Base-by-base conservation (phyloP, 2,113 vertebrate genomes). In the Hippoglossus stenolepis region DNA sequence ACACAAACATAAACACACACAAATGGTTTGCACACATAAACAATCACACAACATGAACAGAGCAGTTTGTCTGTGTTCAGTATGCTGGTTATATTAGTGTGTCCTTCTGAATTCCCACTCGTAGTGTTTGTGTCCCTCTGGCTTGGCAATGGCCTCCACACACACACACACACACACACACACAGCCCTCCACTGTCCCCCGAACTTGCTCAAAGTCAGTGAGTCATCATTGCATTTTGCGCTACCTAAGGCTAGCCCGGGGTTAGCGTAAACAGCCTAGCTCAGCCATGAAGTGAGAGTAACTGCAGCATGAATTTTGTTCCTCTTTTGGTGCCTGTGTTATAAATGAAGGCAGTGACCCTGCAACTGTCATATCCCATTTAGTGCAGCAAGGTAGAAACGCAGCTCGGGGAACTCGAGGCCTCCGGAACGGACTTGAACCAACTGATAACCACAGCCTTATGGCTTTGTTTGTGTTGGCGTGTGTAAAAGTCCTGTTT, bases 281-380 rank as follows among this genome's bases (percentile, higher is more conserved):
- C 43, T 75, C 67, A 79, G 58, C 75, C 75, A 73, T 85, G 63
- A 65, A 68, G 64, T 79, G 80, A 85, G 69, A 84, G 66, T 85
- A 80, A 88, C 65, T 82, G 79, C n/a, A 28, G 45, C 65, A 77
- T 57, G 63, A 75, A 23, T 76, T 83, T 77, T 21, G 79, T 28
- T 58, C 7, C 18, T 49, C 15, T 75, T 86, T 76, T 24, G 10
- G 40, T 80, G 68, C 47, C 73, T 77, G 56, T 70, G 65, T 87
- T 78, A 45, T 76, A 83, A 87, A 86, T 40, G 60, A 67, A 82
- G 54, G 38, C 73, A 77, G 49, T 85, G 88, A 87, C 87, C 80
- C 77, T 71, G 40, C 56, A 81, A 82, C 77, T 83, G 83, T 87
- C 86, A 85, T 38, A 58, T 86, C 70, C 47, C 69, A 87, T 92